Conservation (phyloP, 2,888 invertebrate species). For the Xanthia togata region DNA sequence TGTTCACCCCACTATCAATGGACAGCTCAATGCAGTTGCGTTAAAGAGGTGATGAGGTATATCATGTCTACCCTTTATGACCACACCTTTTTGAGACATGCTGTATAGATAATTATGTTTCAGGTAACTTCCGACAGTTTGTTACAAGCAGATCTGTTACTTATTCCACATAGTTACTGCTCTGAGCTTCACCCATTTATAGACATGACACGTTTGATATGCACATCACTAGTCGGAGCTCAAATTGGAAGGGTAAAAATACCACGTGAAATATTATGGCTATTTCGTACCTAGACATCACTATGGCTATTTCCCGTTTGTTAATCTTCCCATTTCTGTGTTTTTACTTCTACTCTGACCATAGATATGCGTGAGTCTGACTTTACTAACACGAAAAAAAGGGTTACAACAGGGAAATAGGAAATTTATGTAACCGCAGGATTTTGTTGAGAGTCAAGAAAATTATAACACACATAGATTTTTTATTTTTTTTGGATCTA, state of each 20-base stretch:
- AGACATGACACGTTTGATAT: conserved; percentile 19
- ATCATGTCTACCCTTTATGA: too few relatives aligned
- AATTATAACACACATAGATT: neutral
- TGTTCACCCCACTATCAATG: too few relatives aligned
- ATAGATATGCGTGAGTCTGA: too few relatives aligned
- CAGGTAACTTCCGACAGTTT: conserved; percentile 39
- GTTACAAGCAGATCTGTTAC: conserved; percentile 26
- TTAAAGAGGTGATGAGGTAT: too few relatives aligned
- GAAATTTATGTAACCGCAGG: neutral
- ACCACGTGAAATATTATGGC: neutral
- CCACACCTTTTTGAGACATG: neutral
- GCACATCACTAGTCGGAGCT: conserved; percentile 20
- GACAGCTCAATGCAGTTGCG: too few relatives aligned
- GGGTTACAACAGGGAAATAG: neutral
- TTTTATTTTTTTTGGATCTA: neutral
- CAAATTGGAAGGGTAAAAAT: conserved; percentile 41
- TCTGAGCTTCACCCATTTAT: neutral
- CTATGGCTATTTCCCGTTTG: neutral
- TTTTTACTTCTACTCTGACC: too few relatives aligned
- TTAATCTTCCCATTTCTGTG: neutral
- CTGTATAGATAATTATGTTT: conserved; percentile 8
- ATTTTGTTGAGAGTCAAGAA: too few relatives aligned
- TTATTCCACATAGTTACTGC: conserved; percentile 18
- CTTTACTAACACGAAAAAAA: neutral
- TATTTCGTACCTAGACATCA: neutral